Percentiles rank a stretch among this genome's conserved stretches.
These are phyloP conservation scores for Mirounga angustirostris DNA, from an alignment of 2,113 vertebrate species.

Conservation along the genomic window DNA sequence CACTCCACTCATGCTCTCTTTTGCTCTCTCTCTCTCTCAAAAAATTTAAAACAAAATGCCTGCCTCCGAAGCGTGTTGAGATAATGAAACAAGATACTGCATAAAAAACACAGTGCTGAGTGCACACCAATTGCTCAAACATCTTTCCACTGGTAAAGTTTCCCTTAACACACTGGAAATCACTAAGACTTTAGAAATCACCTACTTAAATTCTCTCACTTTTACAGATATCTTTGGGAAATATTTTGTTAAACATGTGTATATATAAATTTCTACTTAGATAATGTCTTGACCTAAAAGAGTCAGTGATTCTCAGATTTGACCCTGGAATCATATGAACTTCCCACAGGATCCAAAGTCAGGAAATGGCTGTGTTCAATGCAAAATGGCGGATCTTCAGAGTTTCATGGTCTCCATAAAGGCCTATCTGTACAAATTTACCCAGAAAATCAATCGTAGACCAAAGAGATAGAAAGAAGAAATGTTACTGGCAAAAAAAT, in stretches of 20 bases:
- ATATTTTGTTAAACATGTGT: neutral
- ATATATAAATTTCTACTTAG: neutral
- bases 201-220: neutral
- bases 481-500: neutral
- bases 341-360: neutral
- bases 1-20: neutral
- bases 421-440: neutral
- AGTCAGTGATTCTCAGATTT: neutral
- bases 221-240: neutral
- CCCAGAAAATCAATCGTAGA: slow-evolving; percentile 6
- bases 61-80: fast-evolving
- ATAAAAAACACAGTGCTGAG: neutral
- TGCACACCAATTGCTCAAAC: neutral
- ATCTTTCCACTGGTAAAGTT: neutral
- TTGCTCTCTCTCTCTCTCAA: neutral
- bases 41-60: neutral
- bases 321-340: neutral
- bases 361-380: neutral
- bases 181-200: neutral
- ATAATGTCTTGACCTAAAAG: neutral
- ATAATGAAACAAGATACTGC: neutral
- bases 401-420: neutral
- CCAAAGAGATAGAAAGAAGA: neutral
- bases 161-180: neutral
- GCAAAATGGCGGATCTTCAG: neutral